Evolutionary conservation across 2,113 vertebrate genomes (phyloP), one percentile per base, ranked within the genome.

Genomic region (Tetrax tetrax): DNA sequence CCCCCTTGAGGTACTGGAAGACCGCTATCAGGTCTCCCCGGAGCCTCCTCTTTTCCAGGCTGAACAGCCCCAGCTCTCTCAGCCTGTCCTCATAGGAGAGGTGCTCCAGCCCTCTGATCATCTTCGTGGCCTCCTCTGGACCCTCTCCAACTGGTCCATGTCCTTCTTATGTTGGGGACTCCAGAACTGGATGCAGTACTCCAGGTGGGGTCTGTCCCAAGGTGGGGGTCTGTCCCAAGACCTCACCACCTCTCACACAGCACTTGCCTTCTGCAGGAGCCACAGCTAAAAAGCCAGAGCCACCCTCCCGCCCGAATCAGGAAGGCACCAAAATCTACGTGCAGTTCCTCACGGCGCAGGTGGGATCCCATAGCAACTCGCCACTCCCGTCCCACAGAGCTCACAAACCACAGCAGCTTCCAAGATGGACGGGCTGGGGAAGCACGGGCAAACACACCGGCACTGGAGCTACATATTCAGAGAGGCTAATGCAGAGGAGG

Each of bases 331-430:
- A 83, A 38, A 77, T 16, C 48, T 24, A 4, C 0, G 0, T 22
- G 41, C 1, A 4, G 4, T 12, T 54, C n/a, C 37, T 63, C 93
- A 20, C 0, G 1, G 51, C 0, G 6, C 13, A 51, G 43, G 25
- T 48, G 50, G 25, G 28, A 80, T 21, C 35, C 20, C 54, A 43
- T 20, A 59, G 27, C 19, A 43, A 5, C 20, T 48, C 27, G 1
- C 16, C 1, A 0, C 11, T 74, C 64, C 63, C 3, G 1, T 16
- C 64, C 59, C 60, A 43, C 0, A 6, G 60, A 35, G 72, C 51
- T 68, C 69, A 35, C 1, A 59, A 64, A 4, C 18, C 0, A 0
- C 38, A n/a, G 66, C 37, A 33, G n/a, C 41, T 63, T 38, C 47
- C 10, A 31, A 12, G 71, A 21, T 35, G 48, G 57, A 8, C 0